These are phyloP conservation scores for Dorcus parallelipipedus DNA, from an alignment of 2,888 invertebrate species.

Conservation along the genomic window DNA sequence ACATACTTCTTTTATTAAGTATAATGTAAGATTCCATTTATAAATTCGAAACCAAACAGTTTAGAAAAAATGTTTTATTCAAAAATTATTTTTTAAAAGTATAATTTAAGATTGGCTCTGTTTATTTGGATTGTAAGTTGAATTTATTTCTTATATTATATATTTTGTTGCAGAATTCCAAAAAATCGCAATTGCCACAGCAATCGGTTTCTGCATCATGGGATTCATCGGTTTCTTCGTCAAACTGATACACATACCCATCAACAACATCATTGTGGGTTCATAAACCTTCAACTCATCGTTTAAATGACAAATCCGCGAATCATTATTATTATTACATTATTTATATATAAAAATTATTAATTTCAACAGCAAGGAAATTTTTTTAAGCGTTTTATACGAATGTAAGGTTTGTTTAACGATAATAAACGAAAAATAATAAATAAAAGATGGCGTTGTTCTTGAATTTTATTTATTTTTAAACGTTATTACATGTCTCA, in stretches of 20 bases:
- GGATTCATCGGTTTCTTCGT: constrained; percentile 99
- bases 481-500: constrained; percentile 29
- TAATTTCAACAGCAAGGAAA: no score
- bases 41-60: no score
- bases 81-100: no score
- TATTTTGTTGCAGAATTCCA: constrained; percentile 81
- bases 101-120: no score
- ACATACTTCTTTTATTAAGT: no score
- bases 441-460: constrained; percentile 19
- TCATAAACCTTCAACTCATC: constrained; percentile 51
- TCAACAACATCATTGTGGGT: constrained; percentile 93
- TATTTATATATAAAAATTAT: no score
- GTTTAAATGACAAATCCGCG: background rate
- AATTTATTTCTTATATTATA: background rate
- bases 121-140: background rate
- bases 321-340: background rate
- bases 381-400: no score
- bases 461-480: constrained; percentile 27
- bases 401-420: background rate
- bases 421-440: background rate
- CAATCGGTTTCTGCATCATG: constrained; percentile 99
- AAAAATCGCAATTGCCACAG: constrained; percentile 98
- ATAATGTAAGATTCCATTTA: no score
- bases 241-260: constrained; percentile 99
- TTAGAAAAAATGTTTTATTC: no score